Conservation (phyloP, 2,888 invertebrate species). For the Tenthredo mesomela region DNA sequence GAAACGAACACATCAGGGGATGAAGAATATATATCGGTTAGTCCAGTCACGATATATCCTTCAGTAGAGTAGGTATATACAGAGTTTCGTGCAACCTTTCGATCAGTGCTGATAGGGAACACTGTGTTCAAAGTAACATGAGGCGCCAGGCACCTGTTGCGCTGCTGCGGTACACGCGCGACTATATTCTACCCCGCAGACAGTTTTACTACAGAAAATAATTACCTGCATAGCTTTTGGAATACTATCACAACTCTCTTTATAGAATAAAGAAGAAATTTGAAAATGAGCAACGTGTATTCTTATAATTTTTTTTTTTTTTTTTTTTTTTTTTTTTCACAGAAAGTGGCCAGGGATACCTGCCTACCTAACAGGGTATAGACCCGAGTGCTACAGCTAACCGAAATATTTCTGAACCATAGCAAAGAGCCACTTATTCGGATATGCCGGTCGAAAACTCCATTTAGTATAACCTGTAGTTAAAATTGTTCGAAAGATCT, state of each 20-base stretch:
- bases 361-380: conserved; percentile 2
- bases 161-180: neutral
- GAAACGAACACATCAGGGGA: neutral
- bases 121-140: conserved; percentile 1
- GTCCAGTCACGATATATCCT: conserved; percentile 19
- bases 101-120: neutral
- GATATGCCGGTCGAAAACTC: conserved; percentile 41
- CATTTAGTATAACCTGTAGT: conserved; percentile 47
- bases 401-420: conserved; percentile 19
- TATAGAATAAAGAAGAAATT: too few relatives aligned
- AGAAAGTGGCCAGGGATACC: neutral
- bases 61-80: neutral
- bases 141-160: conserved; percentile 21
- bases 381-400: neutral
- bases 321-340: neutral
- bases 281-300: too few relatives aligned
- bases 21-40: conserved; percentile 30
- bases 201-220: too few relatives aligned
- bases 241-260: too few relatives aligned
- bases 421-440: conserved; percentile 42
- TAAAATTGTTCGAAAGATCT: conserved; percentile 36
- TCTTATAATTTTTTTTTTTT: too few relatives aligned
- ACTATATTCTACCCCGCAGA: neutral
- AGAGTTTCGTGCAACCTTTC: conserved; percentile 9
- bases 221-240: too few relatives aligned